Evolutionary conservation across 2,888 invertebrate species (phyloP).

Genomic region (Mimas tiliae): DNA sequence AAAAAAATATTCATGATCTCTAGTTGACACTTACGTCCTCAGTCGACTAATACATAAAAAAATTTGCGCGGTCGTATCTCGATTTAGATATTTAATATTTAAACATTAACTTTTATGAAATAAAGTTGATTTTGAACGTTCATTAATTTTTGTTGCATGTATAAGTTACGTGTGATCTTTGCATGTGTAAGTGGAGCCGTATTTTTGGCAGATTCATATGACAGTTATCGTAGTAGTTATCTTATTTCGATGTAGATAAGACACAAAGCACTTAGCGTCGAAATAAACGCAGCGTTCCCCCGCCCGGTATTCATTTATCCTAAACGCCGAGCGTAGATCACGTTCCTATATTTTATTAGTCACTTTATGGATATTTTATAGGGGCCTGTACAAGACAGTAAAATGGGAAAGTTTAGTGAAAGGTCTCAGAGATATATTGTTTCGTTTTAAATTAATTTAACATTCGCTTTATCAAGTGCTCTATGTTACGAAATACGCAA

Average conservation of each 20-base stretch:
- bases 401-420: conserved; percentile 70
- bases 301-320: background rate
- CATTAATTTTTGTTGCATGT: too few species aligned
- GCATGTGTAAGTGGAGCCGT: too few species aligned
- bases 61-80: too few species aligned
- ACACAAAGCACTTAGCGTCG: background rate
- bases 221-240: too few species aligned
- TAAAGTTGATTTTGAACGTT: too few species aligned
- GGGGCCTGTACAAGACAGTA: conserved; percentile 55
- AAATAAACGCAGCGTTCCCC: conserved; percentile 34
- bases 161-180: too few species aligned
- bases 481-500: conserved; percentile 26
- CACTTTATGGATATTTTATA: conserved; percentile 60
- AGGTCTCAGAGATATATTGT: conserved; percentile 63
- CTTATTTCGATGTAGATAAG: background rate
- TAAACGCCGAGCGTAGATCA: conserved; percentile 29
- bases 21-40: too few species aligned
- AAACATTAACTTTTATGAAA: too few species aligned
- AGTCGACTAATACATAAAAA: too few species aligned
- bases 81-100: too few species aligned
- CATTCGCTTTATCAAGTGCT: conserved; percentile 29
- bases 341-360: conserved; percentile 53
- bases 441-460: conserved; percentile 39
- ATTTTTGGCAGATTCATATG: too few species aligned
- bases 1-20: too few species aligned